Evolutionary conservation across 2,113 vertebrate species (phyloP).

Genomic region (Ondatra zibethicus): DNA sequence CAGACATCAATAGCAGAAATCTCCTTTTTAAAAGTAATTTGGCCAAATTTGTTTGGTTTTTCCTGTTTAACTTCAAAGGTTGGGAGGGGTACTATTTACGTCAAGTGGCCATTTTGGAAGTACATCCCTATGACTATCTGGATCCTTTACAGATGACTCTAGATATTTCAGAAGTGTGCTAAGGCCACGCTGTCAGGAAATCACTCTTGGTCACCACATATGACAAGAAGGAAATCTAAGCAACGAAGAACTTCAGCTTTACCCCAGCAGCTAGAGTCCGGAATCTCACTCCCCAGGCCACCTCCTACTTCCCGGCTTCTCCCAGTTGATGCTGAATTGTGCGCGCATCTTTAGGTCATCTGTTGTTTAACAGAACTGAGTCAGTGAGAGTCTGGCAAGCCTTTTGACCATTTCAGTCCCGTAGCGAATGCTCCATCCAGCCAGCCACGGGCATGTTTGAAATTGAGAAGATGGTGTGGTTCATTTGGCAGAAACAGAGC

Average conservation of each 20-base stretch:
- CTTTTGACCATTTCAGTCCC: background rate
- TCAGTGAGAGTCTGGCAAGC: background rate
- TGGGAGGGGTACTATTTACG: background rate
- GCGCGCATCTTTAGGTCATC: background rate
- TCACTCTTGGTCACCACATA: background rate
- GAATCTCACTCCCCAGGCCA: background rate
- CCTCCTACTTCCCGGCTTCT: background rate
- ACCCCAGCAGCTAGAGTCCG: background rate
- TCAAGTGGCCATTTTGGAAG: background rate
- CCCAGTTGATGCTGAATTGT: background rate
- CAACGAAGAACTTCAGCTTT: slow-evolving; percentile 18
- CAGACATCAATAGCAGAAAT: slow-evolving; percentile 69
- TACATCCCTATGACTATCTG: slow-evolving; percentile 35
- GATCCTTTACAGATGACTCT: slow-evolving; percentile 42
- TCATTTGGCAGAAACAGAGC: background rate
- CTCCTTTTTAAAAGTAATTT: slow-evolving; percentile 65
- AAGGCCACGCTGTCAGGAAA: background rate
- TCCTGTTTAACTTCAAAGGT: slow-evolving; percentile 14
- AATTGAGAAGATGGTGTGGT: background rate
- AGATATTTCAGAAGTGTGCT: slow-evolving; percentile 45
- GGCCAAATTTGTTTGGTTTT: background rate
- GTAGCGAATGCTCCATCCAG: background rate
- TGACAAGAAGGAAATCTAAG: background rate
- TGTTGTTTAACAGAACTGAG: background rate
- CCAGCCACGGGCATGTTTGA: background rate